Conservation (phyloP, 2,888 invertebrate genomes). For the Chelonus formosanus region DNA sequence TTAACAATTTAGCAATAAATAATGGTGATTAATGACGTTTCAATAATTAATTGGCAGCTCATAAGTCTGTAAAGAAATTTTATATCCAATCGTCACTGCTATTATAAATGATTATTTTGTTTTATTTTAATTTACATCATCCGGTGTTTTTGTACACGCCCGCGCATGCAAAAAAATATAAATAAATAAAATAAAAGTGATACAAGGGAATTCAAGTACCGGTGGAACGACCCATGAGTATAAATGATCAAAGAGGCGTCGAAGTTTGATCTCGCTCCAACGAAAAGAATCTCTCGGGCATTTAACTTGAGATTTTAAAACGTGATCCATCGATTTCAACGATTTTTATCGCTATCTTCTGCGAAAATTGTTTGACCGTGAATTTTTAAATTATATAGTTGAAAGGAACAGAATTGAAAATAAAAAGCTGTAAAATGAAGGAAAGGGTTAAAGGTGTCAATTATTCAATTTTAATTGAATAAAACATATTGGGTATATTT, state of each 20-base stretch:
- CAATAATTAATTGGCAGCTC: too few species aligned
- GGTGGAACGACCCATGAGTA: conserved; percentile 51
- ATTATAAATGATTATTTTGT: too few species aligned
- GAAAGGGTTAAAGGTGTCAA: conserved; percentile 12
- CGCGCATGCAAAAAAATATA: conserved; percentile 46
- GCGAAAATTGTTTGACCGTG: conserved; percentile 22
- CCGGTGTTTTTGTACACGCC: too few species aligned
- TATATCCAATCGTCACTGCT: too few species aligned
- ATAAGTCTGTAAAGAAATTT: too few species aligned
- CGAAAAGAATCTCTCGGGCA: conserved; percentile 8
- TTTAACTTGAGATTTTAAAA: conserved; percentile 43
- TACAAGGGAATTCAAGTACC: conserved; percentile 53
- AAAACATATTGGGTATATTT: neutral
- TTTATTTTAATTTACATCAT: too few species aligned
- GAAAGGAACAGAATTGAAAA: too few species aligned
- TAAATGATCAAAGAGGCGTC: conserved; percentile 28
- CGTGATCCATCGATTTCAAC: conserved; percentile 44
- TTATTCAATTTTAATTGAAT: neutral
- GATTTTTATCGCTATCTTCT: conserved; percentile 43
- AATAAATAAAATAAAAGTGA: conserved; percentile 41
- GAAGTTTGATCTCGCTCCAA: conserved; percentile 9
- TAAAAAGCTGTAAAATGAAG: too few species aligned
- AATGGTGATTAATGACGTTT: too few species aligned
- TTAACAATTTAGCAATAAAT: too few species aligned
- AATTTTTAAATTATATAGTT: conserved; percentile 6